A percentile compares a stretch with the other conserved stretches of the same genome.
Evolutionary conservation across 2,888 invertebrate genomes (phyloP).

Genomic region (Phoronis australis): DNA sequence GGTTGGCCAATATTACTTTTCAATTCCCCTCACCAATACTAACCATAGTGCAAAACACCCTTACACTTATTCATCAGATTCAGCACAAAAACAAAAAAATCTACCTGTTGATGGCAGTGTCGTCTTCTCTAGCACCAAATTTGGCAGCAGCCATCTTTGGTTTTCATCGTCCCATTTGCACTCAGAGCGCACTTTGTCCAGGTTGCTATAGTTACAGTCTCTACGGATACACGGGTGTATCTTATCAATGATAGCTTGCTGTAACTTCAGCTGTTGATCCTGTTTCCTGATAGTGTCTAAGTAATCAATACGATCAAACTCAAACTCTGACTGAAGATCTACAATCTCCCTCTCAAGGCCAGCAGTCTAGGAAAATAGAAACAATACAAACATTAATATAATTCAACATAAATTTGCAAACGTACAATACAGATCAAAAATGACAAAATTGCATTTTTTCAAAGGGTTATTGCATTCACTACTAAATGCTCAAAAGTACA

Average conservation of each 20-base stretch:
- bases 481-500: too few relatives aligned
- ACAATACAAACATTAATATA: too few relatives aligned
- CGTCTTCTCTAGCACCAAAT: conserved; percentile 62
- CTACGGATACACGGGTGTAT: conserved; percentile 66
- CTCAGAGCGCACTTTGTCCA: conserved; percentile 64
- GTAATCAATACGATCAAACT: conserved; percentile 75
- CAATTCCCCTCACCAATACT: neutral
- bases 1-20: neutral
- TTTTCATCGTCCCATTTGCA: conserved; percentile 71
- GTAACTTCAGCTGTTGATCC: conserved; percentile 65
- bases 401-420: too few relatives aligned
- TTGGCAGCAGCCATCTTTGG: conserved; percentile 68
- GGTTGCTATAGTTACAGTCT: conserved; percentile 71
- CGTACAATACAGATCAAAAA: too few relatives aligned
- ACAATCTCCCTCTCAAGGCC: conserved; percentile 67
- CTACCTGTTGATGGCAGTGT: conserved; percentile 62
- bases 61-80: neutral
- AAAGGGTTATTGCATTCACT: too few relatives aligned
- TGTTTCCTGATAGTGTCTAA: conserved; percentile 73
- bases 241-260: conserved; percentile 53
- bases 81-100: conserved; percentile 6
- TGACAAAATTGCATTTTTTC: too few relatives aligned
- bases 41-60: neutral
- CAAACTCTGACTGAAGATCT: conserved; percentile 76
- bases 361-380: conserved; percentile 59